Conservation (phyloP, 1,140 invertebrate genomes). For the Diachasma alloeum region DNA sequence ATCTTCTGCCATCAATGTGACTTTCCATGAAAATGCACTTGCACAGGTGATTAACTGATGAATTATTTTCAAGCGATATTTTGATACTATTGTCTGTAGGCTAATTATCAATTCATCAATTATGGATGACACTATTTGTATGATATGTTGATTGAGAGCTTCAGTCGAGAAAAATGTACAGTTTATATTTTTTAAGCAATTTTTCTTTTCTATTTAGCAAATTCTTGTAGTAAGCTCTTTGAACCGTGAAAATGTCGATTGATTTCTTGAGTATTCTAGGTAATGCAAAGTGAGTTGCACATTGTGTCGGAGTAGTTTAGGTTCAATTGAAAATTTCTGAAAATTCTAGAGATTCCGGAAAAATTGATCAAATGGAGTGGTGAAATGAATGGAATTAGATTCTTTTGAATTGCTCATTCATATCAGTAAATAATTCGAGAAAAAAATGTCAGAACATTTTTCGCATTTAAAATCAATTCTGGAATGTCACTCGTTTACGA, state of each 20-base stretch:
- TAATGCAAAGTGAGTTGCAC: no score
- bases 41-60: not conserved
- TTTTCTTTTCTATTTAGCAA: not conserved
- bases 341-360: no score
- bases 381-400: no score
- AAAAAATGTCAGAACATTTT: no score
- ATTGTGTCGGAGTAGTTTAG: no score
- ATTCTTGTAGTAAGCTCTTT: not conserved
- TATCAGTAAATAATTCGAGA: no score
- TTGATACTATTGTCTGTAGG: not conserved
- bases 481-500: no score
- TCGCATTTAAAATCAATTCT: no score
- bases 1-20: constrained; percentile 1
- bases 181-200: not conserved
- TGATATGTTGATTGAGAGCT: not conserved
- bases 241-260: not conserved
- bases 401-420: no score
- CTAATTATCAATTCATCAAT: not conserved
- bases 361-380: no score
- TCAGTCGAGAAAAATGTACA: not conserved
- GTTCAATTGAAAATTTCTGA: no score
- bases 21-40: constrained; percentile 1
- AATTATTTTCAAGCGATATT: constrained; percentile 1
- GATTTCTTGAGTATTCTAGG: not conserved
- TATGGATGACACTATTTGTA: not conserved